These are phyloP conservation scores for Hydropsyche betteni DNA, from an alignment of 2,888 invertebrate genomes.

Conservation along the genomic window DNA sequence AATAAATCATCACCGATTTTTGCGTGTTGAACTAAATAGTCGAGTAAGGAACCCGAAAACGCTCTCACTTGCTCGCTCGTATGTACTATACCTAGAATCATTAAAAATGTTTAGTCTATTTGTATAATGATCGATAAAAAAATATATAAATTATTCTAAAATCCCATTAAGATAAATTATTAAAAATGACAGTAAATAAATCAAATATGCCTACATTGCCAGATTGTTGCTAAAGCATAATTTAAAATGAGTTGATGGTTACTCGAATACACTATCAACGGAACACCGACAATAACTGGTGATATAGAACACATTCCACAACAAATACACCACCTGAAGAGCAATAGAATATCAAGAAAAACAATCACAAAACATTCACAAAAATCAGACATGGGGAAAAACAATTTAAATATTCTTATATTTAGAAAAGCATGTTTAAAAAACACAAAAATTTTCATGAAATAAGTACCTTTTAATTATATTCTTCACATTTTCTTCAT, in stretches of 20 bases:
- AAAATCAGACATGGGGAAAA: constrained; percentile 35
- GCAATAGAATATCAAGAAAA: neutral
- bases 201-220: constrained; percentile 67
- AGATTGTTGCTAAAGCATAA: constrained; percentile 70
- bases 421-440: neutral
- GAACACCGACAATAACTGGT: constrained; percentile 64
- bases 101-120: constrained; percentile 53
- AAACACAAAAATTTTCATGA: constrained; percentile 24
- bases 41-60: constrained; percentile 69
- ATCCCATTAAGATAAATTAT: no score
- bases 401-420: neutral
- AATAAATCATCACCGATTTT: constrained; percentile 42
- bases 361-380: constrained; percentile 11
- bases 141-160: no score
- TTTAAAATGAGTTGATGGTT: constrained; percentile 65
- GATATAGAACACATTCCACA: constrained; percentile 65
- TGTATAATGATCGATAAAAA: constrained; percentile 54
- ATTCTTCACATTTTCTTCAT: constrained; percentile 61
- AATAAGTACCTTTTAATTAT: constrained; percentile 67
- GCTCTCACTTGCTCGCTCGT: constrained; percentile 69
- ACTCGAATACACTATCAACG: constrained; percentile 64
- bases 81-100: constrained; percentile 68
- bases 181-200: no score
- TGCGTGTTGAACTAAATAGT: constrained; percentile 59
- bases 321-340: constrained; percentile 63